Evolutionary conservation across 2,113 vertebrate species (phyloP), one percentile per base, ranked within the genome.

Genomic region (Podarcis cretensis): DNA sequence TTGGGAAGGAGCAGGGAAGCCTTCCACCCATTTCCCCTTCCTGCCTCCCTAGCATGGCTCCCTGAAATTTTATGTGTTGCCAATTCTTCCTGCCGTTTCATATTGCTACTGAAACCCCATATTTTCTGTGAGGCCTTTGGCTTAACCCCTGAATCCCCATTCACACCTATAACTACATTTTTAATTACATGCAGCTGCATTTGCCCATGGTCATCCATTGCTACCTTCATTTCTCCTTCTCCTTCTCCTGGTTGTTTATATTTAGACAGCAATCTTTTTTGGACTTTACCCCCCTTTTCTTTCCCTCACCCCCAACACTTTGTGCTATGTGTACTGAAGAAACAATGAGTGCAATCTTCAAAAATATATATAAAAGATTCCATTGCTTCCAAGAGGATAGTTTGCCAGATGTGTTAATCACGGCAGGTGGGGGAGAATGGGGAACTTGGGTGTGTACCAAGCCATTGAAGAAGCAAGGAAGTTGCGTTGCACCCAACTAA

Each of bases 321-420:
- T 6, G 43, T 43, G 43, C 43, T 43, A 43, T 43, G 43, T 43
- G 43, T 43, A 43, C 6, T 43, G 40, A 6, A 43, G 40, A 43
- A 43, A 1, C 6, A 43, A 43, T 43, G 40, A 43, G 43, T 43
- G 43, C 43, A 43, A 43, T 43, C 43, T 43, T 43, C 40, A 43
- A 43, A 43, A 7, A 43, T 48, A 25, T 35, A 37, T 37, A 25
- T 65, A 54, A 57, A 84, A 27, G 25, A 81, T 81, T 87, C 30
- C 77, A 78, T 1, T 32, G 73, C 90, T 84, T 66, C 27, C 75
- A 84, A 0, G n/a, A 84, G 73, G 25, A 35, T 9, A 59, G 76
- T 90, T 54, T 68, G 89, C 81, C 74, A 87, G 1, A 21, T 83
- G 48, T 59, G 82, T 86, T 92, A 83, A 87, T 77, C 84, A 85